Evolutionary conservation across 1,140 invertebrate species (phyloP).

Genomic region (Lepeophtheirus salmonis): DNA sequence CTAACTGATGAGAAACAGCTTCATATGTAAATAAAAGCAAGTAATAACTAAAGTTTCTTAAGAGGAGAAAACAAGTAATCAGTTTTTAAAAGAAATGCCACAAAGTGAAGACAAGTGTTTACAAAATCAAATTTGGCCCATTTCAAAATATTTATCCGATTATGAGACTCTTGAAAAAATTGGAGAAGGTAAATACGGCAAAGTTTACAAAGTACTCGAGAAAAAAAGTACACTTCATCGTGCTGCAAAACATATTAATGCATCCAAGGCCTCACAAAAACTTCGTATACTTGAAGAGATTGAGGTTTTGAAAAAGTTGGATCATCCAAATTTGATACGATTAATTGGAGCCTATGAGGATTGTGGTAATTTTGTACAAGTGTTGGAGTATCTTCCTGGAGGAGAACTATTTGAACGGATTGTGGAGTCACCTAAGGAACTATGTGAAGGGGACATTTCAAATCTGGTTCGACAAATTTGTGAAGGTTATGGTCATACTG

Average conservation of each 20-base stretch:
- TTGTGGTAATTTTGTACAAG: constrained; percentile 2
- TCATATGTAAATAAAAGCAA: too few relatives aligned
- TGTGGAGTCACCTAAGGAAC: constrained; percentile 86
- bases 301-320: constrained; percentile 1
- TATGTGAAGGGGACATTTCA: constrained; percentile 83
- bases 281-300: constrained; percentile 7
- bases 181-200: constrained; percentile 5
- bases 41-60: too few relatives aligned
- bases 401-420: constrained; percentile 95
- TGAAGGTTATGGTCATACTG: constrained; percentile 65
- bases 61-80: too few relatives aligned
- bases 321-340: not conserved
- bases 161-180: constrained; percentile 2
- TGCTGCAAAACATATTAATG: constrained; percentile 1
- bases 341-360: constrained; percentile 12
- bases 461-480: constrained; percentile 94
- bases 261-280: constrained; percentile 1
- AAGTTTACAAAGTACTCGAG: not conserved
- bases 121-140: constrained; percentile 7
- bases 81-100: too few relatives aligned
- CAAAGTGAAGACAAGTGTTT: too few relatives aligned
- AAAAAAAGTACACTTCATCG: not conserved
- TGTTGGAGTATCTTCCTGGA: constrained; percentile 32
- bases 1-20: too few relatives aligned
- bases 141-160: not conserved